These are phyloP conservation scores for Epirrhoe alternata DNA, from an alignment of 2,888 invertebrate species.

Conservation along the genomic window DNA sequence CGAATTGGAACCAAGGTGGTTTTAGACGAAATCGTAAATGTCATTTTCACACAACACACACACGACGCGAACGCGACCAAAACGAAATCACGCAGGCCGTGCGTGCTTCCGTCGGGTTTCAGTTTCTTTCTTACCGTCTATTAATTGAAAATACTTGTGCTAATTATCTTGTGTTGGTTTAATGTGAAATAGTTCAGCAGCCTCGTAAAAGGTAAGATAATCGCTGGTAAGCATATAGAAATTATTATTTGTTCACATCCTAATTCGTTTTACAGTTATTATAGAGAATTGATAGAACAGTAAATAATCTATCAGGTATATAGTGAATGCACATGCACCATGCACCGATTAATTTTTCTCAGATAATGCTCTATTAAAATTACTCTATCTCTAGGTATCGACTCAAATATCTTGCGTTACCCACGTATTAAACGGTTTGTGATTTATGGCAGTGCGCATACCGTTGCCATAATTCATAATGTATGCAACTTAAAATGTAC, in stretches of 20 bases:
- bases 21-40: conserved; percentile 6
- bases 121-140: conserved; percentile 6
- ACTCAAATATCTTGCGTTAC: too few species aligned
- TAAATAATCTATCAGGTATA: too few species aligned
- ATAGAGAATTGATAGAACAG: too few species aligned
- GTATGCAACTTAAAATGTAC: too few species aligned
- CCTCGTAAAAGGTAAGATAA: conserved; percentile 9
- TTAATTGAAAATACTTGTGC: conserved; percentile 24
- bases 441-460: too few species aligned
- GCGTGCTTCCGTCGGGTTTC: conserved; percentile 22
- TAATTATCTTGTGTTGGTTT: conserved; percentile 28
- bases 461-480: too few species aligned
- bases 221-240: conserved; percentile 21
- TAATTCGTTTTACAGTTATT: not conserved
- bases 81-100: conserved; percentile 25
- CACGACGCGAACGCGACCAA: not conserved
- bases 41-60: not conserved
- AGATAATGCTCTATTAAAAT: too few species aligned
- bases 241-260: not conserved
- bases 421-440: too few species aligned
- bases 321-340: too few species aligned
- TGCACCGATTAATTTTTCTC: too few species aligned
- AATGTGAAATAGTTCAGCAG: conserved; percentile 21
- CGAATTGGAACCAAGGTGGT: too few species aligned
- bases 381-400: too few species aligned